Conservation (phyloP, 1,140 invertebrate genomes). For the Zaprionus vittiger region DNA sequence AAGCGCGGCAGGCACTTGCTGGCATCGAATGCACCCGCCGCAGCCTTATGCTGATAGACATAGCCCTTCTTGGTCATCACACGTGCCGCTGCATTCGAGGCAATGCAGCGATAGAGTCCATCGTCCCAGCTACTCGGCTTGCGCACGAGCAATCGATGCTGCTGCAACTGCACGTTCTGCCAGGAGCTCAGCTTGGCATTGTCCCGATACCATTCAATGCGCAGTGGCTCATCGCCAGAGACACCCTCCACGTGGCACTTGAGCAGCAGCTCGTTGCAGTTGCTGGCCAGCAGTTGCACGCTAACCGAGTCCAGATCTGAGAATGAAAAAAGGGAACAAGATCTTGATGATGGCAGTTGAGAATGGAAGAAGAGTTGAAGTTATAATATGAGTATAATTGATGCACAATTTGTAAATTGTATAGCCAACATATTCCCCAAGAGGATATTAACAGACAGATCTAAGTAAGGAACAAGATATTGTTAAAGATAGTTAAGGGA, state of each 20-base stretch:
- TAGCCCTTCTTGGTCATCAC: constrained; percentile 89
- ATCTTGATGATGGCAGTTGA: neutral
- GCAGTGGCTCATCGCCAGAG: constrained; percentile 86
- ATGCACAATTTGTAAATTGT: too few relatives aligned
- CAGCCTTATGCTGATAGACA: constrained; percentile 59
- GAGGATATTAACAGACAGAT: too few relatives aligned
- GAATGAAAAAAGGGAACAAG: constrained; percentile 31
- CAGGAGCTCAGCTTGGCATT: constrained; percentile 87
- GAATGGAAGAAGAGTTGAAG: too few relatives aligned
- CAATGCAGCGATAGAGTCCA: constrained; percentile 90
- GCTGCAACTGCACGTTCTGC: constrained; percentile 87
- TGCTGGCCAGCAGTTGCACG: constrained; percentile 87
- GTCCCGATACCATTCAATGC: constrained; percentile 92
- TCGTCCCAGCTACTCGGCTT: constrained; percentile 87
- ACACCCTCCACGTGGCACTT: constrained; percentile 91
- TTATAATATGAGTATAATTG: too few relatives aligned
- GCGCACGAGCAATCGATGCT: constrained; percentile 88
- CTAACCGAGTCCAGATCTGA: constrained; percentile 89
- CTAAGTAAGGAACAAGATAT: too few relatives aligned
- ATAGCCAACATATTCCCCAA: too few relatives aligned
- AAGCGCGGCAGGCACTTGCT: constrained; percentile 69
- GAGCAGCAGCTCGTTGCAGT: constrained; percentile 88
- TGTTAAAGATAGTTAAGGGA: too few relatives aligned
- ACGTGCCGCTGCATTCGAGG: constrained; percentile 89
- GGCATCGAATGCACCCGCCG: neutral